Evolutionary conservation across 2,888 invertebrate genomes (phyloP), one percentile per base, ranked within the genome.

Genomic region (Amphiduros pacificus): DNA sequence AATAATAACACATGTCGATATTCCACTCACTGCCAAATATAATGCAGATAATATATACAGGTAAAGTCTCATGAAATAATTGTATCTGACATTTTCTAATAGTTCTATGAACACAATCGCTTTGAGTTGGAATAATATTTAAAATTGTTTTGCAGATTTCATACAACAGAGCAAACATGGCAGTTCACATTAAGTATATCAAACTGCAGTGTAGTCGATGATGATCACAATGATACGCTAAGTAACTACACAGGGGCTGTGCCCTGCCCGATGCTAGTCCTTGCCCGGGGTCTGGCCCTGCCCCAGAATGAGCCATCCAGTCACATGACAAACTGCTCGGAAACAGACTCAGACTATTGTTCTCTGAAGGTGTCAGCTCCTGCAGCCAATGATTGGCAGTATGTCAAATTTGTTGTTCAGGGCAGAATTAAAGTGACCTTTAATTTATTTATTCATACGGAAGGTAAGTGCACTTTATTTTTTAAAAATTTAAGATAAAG

Each of bases 111-210:
- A 48, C 20, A 17, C 22, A 17, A 48, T 48, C 9, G 20, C 20
- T 48, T 6, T 24, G 20, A 14, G 9, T 48, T 48, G 17, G 49
- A 9, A 9, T 9, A 20, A 9, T 48, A 48, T 48, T 48, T 48
- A n/a, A n/a, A n/a, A n/a, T n/a, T n/a, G n/a, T n/a, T 9, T 36
- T 55, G 6, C 24, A 49, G 56, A 11, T 56, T 56, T 31, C 56
- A 49, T 24, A 22, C 44, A 2, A 56, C 53, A 4, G 59, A 59
- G 41, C 28, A 32, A 41, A 59, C 59, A 9, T 59, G 59, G 59
- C 52, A 59, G 29, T 41, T 51, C 20, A 20, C 22, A 2, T 2
- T 59, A 2, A 20, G 27, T 11, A 14, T 59, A 20, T 27, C 27
- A 20, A 41, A 52, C 17, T 59, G 59, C 24, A 40, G 22, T 20